A percentile compares a stretch with the other conserved stretches of the same genome.
These are phyloP conservation scores for Brachyrhaphis roseni DNA, from an alignment of 2,797 vertebrate genomes.

Conservation along the genomic window DNA sequence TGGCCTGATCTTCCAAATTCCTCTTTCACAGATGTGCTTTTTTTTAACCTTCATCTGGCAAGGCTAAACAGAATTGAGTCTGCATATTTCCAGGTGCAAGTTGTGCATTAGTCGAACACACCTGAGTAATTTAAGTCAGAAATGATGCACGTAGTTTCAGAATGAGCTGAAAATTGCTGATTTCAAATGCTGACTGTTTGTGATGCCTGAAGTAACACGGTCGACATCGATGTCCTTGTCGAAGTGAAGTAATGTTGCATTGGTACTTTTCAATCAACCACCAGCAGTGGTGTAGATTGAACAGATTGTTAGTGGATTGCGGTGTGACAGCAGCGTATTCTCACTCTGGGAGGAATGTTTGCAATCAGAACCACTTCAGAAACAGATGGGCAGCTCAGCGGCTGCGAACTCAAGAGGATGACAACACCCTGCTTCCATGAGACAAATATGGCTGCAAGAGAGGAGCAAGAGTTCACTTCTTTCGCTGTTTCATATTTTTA, in stretches of 20 bases:
- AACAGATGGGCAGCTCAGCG: conserved; percentile 70
- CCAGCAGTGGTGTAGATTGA: conserved; percentile 54
- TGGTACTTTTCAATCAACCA: conserved; percentile 60
- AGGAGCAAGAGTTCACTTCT: conserved; percentile 7
- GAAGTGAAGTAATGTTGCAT: conserved; percentile 46
- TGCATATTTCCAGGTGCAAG: neutral
- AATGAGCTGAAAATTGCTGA: conserved; percentile 4
- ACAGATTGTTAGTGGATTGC: conserved; percentile 68
- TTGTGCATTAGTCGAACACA: neutral
- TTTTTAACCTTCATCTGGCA: neutral
- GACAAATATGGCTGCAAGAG: conserved; percentile 30
- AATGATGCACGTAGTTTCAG: conserved; percentile 2
- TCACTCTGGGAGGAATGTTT: conserved; percentile 67
- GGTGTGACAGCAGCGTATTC: conserved; percentile 56
- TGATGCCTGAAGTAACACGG: conserved; percentile 3
- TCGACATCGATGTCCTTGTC: conserved; percentile 46
- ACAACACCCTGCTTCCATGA: conserved; percentile 45
- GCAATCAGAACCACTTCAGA: conserved; percentile 62
- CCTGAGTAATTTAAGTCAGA: neutral
- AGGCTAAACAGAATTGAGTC: neutral
- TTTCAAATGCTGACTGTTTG: conserved; percentile 17
- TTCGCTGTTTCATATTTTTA: neutral
- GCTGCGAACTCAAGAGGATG: conserved; percentile 40
- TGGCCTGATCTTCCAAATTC: neutral
- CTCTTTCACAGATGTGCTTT: neutral